phyloP scores from a whole-genome alignment of 1,140 invertebrate species.

The Helicoverpa zea region DNA sequence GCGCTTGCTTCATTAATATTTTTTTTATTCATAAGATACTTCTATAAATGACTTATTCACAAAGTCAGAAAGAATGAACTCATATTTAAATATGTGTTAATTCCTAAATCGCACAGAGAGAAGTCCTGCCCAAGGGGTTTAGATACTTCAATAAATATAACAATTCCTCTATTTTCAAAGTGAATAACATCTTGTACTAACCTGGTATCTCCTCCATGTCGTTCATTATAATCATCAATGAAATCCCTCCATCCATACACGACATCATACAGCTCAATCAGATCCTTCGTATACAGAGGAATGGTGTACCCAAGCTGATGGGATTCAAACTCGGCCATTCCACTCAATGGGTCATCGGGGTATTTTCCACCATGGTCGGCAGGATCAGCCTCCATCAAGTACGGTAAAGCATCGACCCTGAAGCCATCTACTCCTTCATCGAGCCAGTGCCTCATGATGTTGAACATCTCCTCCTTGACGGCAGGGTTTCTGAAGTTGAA shows the following conservation, averaged over 20 bases:
- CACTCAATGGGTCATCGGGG: conserved; percentile 88
- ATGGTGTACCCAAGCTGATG: conserved; percentile 79
- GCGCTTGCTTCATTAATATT: no score
- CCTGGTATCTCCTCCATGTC: conserved; percentile 77
- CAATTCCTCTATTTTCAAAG: neutral
- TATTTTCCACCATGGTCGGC: conserved; percentile 84
- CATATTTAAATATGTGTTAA: no score
- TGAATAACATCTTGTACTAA: neutral
- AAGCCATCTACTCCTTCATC: conserved; percentile 91
- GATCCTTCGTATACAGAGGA: conserved; percentile 88
- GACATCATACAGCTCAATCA: conserved; percentile 87
- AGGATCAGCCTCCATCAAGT: conserved; percentile 88
- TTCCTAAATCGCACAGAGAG: no score
- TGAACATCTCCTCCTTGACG: conserved; percentile 87
- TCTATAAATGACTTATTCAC: no score
- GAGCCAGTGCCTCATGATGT: conserved; percentile 89
- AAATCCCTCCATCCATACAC: conserved; percentile 88
- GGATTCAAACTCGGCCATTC: conserved; percentile 71
- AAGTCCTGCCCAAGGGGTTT: neutral
- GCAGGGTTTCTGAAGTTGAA: conserved; percentile 89
- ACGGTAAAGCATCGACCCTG: conserved; percentile 89
- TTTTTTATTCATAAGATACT: no score
- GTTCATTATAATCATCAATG: conserved; percentile 84
- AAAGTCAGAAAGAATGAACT: no score
- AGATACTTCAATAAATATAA: neutral